These are phyloP conservation scores for Connochaetes taurinus DNA, from an alignment of 2,113 vertebrate genomes.

Conservation along the genomic window DNA sequence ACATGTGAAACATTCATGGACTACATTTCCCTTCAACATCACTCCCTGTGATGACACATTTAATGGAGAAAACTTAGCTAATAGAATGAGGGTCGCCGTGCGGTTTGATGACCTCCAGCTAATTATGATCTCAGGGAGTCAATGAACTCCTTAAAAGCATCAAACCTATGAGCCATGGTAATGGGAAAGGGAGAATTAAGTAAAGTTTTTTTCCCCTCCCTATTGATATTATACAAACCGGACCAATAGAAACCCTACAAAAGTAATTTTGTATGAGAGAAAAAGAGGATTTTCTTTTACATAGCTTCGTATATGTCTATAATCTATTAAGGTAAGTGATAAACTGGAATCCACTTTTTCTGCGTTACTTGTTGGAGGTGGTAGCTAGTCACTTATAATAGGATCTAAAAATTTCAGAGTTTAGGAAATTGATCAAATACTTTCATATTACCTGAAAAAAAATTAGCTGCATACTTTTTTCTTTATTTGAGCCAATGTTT, in stretches of 20 bases:
- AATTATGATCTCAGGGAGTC: neutral
- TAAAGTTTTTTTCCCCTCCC: neutral
- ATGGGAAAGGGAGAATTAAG: neutral
- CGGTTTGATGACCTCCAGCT: neutral
- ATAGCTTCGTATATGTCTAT: neutral
- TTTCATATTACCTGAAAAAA: neutral
- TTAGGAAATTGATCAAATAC: neutral
- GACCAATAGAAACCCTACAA: neutral
- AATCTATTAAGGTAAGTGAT: neutral
- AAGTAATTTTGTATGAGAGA: neutral
- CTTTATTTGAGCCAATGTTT: neutral
- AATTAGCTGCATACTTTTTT: neutral
- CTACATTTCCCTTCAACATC: neutral
- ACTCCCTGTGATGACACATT: neutral
- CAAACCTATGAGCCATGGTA: neutral
- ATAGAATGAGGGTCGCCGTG: neutral
- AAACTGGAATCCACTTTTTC: neutral
- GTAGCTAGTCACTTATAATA: neutral
- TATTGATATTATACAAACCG: neutral
- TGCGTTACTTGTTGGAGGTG: neutral
- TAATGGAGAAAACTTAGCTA: neutral
- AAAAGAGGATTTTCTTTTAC: slow-evolving; percentile 10
- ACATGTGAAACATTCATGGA: neutral
- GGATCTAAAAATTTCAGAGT: neutral
- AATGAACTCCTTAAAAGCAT: slow-evolving; percentile 18